Evolutionary conservation across 2,797 vertebrate species (phyloP).

Genomic region (Mormyrus proboscirostris): DNA sequence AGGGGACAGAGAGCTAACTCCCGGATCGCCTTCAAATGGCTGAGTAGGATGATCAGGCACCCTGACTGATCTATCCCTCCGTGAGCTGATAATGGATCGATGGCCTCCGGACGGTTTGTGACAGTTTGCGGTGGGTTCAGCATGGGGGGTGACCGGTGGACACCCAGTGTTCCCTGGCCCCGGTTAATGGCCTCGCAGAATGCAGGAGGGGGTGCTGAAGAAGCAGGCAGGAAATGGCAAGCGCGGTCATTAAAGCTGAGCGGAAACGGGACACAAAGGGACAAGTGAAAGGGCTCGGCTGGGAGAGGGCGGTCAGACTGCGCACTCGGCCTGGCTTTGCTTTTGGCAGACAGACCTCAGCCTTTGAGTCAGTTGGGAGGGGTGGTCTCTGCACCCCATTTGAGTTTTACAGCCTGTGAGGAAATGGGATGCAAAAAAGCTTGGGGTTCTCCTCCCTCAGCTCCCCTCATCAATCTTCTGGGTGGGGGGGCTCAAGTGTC

Average conservation of each 20-base stretch:
- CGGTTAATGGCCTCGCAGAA: neutral
- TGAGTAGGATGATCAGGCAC: neutral
- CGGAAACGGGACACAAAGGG: neutral
- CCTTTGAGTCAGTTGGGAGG: neutral
- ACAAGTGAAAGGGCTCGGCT: neutral
- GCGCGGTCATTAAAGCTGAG: neutral
- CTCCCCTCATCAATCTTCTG: conserved; percentile 29
- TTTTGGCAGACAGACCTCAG: neutral
- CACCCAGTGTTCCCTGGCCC: neutral
- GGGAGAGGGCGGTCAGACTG: neutral
- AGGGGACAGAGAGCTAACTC: neutral
- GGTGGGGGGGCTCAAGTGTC: neutral
- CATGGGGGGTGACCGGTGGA: neutral
- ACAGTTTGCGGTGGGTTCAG: conserved; percentile 5
- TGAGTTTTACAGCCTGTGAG: neutral
- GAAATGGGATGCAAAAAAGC: neutral
- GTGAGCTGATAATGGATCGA: conserved; percentile 8
- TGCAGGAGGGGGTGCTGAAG: neutral
- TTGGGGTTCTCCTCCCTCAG: conserved; percentile 23
- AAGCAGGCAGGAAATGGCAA: neutral
- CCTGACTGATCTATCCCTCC: neutral
- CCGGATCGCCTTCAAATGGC: conserved; percentile 1
- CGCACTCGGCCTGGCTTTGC: neutral
- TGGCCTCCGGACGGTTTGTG: neutral
- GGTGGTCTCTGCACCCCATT: neutral